Percentiles rank a stretch among this genome's conserved stretches.
phyloP scores from a whole-genome alignment of 1,140 invertebrate species.

The Pseudobourletiella spinata region DNA sequence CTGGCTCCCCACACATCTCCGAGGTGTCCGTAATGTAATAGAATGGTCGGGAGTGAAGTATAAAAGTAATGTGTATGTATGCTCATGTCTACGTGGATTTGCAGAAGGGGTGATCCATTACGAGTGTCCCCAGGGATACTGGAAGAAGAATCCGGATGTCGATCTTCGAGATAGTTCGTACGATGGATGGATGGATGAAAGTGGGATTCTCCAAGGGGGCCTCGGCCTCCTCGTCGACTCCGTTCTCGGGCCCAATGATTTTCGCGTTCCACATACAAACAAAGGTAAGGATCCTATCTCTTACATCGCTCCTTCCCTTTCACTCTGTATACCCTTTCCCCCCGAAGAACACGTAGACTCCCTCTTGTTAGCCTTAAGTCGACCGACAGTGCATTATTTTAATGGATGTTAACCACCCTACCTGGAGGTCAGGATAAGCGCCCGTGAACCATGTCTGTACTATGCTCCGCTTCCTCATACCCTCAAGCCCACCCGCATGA shows the following conservation, averaged over 20 bases:
- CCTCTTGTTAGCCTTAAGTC: no score
- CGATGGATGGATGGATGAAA: conserved; percentile 48
- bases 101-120: conserved; percentile 34
- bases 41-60: background rate
- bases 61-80: conserved; percentile 10
- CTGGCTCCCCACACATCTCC: no score
- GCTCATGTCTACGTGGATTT: conserved; percentile 22
- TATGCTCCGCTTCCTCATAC: no score
- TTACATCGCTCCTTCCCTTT: background rate
- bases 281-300: conserved; percentile 26
- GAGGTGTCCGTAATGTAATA: background rate
- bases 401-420: no score
- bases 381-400: no score
- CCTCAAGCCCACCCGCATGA: no score
- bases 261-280: conserved; percentile 43
- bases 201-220: conserved; percentile 57
- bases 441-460: no score
- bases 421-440: no score
- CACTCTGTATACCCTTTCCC: no score
- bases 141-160: conserved; percentile 41
- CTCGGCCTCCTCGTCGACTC: conserved; percentile 89
- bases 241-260: conserved; percentile 66
- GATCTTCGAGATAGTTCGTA: conserved; percentile 54
- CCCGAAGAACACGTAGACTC: no score
- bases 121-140: conserved; percentile 35